Conservation (phyloP, 2,113 vertebrate genomes). For the Platycercus adscitus region DNA sequence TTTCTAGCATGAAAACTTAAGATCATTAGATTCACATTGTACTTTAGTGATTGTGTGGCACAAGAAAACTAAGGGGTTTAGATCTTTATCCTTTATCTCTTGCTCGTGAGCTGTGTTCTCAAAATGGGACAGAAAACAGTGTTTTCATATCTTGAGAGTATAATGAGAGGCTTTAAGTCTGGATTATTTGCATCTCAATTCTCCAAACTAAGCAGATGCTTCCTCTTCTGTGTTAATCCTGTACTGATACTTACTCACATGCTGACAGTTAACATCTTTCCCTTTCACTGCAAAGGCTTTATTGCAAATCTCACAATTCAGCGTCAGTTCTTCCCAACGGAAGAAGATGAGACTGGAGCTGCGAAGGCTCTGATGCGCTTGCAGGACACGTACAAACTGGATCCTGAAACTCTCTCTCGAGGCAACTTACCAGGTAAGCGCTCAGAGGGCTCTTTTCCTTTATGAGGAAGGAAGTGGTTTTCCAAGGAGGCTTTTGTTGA, state of each 20-base stretch:
- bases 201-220: background rate
- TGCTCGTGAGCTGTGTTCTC: background rate
- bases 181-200: background rate
- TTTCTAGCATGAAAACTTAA: background rate
- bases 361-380: slow-evolving; percentile 96
- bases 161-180: background rate
- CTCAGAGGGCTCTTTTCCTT: background rate
- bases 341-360: slow-evolving; percentile 92
- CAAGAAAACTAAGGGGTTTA: background rate
- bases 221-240: background rate
- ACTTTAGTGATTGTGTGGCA: background rate
- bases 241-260: background rate
- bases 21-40: background rate
- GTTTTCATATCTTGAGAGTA: background rate
- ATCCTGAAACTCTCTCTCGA: slow-evolving; percentile 89
- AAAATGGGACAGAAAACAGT: background rate
- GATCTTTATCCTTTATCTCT: background rate
- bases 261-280: slow-evolving; percentile 4
- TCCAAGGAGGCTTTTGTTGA: background rate
- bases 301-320: slow-evolving; percentile 93
- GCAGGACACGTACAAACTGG: slow-evolving; percentile 95
- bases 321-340: slow-evolving; percentile 90
- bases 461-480: background rate
- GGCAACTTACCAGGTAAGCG: slow-evolving; percentile 89
- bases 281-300: slow-evolving; percentile 81